phyloP scores from a whole-genome alignment of 2,797 vertebrate species.

The Acrossocheilus fasciatus region DNA sequence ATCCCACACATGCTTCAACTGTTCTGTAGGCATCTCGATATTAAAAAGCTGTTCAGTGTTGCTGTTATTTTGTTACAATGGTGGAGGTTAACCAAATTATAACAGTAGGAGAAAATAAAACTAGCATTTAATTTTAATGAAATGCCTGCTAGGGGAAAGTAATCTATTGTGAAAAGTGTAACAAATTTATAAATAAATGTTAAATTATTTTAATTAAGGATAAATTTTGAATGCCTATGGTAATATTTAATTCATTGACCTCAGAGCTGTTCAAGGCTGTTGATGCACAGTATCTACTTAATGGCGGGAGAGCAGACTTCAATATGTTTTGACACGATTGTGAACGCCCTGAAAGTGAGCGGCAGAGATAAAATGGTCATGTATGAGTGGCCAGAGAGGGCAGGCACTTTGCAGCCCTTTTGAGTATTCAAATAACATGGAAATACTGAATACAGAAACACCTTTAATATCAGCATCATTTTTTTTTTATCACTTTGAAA shows the following conservation, averaged over 20 bases:
- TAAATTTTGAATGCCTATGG: background rate
- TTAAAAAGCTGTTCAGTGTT: background rate
- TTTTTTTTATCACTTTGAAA: constrained; percentile 8
- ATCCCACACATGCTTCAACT: background rate
- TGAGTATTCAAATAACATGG: constrained; percentile 34
- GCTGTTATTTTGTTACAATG: background rate
- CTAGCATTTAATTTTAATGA: background rate
- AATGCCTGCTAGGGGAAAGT: background rate
- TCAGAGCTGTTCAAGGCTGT: background rate
- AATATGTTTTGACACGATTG: constrained; percentile 80
- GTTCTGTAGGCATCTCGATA: background rate
- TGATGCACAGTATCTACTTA: background rate
- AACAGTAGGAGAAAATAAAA: background rate
- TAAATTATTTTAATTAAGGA: background rate
- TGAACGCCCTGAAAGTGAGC: constrained; percentile 75
- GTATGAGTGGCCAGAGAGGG: constrained; percentile 51
- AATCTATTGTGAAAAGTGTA: background rate
- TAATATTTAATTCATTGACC: background rate
- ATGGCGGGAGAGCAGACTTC: constrained; percentile 61
- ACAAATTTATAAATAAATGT: background rate
- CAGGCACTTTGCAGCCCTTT: background rate
- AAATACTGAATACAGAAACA: constrained; percentile 8
- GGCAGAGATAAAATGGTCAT: constrained; percentile 74
- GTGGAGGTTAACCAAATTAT: background rate
- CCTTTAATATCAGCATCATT: background rate